phyloP scores from a whole-genome alignment of 2,797 vertebrate genomes.

The Myiotriccus ornatus region DNA sequence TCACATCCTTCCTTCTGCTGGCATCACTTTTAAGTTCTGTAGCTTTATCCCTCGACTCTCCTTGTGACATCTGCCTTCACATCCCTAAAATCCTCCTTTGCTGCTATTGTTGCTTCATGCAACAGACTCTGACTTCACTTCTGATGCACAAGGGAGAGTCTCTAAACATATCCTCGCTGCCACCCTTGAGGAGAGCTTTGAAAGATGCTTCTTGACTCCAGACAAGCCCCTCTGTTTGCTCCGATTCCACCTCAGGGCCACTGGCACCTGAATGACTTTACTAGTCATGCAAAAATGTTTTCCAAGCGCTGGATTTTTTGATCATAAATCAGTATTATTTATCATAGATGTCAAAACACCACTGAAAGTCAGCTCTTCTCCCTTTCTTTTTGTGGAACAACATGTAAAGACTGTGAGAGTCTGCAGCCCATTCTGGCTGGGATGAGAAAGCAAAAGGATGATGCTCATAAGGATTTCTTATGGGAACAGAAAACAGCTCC shows the following conservation, averaged over 20 bases:
- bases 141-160: not conserved
- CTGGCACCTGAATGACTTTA: not conserved
- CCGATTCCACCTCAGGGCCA: not conserved
- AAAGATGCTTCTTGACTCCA: not conserved
- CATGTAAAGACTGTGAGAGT: not conserved
- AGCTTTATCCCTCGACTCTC: not conserved
- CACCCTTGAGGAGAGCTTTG: not conserved
- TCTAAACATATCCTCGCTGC: not conserved
- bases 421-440: not conserved
- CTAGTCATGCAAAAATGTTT: not conserved
- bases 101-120: not conserved
- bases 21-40: not conserved
- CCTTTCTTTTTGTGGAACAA: not conserved
- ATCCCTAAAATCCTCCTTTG: not conserved
- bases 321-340: too few species aligned
- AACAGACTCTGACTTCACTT: not conserved
- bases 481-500: not conserved
- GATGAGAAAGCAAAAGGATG: not conserved
- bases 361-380: not conserved
- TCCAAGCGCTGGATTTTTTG: not conserved
- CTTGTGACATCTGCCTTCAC: not conserved
- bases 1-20: not conserved
- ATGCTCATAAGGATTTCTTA: not conserved
- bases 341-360: not conserved
- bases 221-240: not conserved